A percentile compares a stretch with the other conserved stretches of the same genome.
phyloP scores from a whole-genome alignment of 2,113 vertebrate species.

The mouse (Mus musculus) region GRCm39 chr3:65974501-65975000 shows the following conservation, averaged over 20 bases:
- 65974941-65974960: too few relatives aligned
- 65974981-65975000: background rate
- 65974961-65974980: background rate
- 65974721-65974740: background rate
- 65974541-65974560: background rate
- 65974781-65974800: slow-evolving; percentile 28
- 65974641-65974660: background rate
- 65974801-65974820: slow-evolving; percentile 15
- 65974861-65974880: background rate
- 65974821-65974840: slow-evolving; percentile 18
- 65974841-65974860: background rate
- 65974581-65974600: background rate
- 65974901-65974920: background rate
- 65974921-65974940: background rate
- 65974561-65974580: background rate
- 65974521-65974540: background rate
- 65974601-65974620: background rate
- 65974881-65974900: background rate
- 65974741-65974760: background rate
- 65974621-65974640: background rate
- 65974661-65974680: slow-evolving; percentile 22
- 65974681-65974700: background rate
- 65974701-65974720: slow-evolving; percentile 1
- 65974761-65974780: background rate
- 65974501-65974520: background rate